phyloP scores from a whole-genome alignment of 2,113 vertebrate genomes.

The Muntiacus reevesi region DNA sequence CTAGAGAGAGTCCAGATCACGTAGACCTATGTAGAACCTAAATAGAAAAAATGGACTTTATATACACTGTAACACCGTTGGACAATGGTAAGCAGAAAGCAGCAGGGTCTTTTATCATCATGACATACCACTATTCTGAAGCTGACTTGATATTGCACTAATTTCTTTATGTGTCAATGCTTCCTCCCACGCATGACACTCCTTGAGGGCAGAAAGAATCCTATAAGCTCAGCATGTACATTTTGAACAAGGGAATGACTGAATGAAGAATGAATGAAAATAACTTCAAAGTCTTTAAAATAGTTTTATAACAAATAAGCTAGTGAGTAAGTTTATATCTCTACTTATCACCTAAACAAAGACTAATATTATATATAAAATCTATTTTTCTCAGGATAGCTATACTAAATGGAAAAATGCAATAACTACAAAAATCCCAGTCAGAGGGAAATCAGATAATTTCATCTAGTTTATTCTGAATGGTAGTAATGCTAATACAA shows the following conservation, averaged over 20 bases:
- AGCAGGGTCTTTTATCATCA: not conserved
- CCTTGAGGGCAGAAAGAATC: not conserved
- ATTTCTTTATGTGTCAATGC: not conserved
- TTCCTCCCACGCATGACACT: not conserved
- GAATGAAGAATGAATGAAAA: not conserved
- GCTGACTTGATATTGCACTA: not conserved
- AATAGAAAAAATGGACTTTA: not conserved
- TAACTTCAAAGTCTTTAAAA: not conserved
- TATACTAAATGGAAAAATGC: not conserved
- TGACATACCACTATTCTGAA: not conserved
- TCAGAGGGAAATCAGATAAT: not conserved
- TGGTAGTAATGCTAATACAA: not conserved
- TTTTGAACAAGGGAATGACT: not conserved
- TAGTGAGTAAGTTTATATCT: not conserved
- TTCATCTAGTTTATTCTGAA: not conserved
- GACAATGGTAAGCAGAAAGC: not conserved
- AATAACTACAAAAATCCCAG: not conserved
- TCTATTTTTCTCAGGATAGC: not conserved
- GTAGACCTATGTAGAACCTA: accelerated
- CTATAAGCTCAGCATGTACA: too few relatives aligned
- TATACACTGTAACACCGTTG: not conserved
- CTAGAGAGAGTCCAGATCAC: accelerated
- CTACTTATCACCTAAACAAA: not conserved
- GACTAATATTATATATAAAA: not conserved
- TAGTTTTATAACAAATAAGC: not conserved